phyloP scores from a whole-genome alignment of 2,113 vertebrate genomes.

The Pampusana beccarii region DNA sequence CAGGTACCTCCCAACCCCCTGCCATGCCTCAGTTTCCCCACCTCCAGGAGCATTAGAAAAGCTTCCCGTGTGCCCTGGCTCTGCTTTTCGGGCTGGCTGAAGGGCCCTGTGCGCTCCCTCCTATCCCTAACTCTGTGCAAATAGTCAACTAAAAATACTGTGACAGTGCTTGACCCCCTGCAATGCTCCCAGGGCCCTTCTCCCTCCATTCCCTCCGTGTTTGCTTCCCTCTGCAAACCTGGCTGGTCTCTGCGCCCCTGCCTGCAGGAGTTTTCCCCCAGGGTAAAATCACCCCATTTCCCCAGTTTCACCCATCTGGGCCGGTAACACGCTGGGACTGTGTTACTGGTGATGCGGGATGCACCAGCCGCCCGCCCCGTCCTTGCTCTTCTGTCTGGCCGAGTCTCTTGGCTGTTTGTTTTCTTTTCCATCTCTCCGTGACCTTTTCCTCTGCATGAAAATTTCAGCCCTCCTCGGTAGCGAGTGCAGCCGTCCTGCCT shows the following conservation, averaged over 20 bases:
- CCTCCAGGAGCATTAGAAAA: not conserved
- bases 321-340: no score
- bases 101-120: not conserved
- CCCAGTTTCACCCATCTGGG: not conserved
- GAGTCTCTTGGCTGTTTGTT: not conserved
- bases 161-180: not conserved
- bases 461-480: not conserved
- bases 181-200: not conserved
- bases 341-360: not conserved
- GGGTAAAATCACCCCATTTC: not conserved
- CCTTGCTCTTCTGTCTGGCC: rapidly evolving
- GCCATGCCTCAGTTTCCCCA: not conserved
- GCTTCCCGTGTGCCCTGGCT: rapidly evolving
- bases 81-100: not conserved
- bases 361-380: rapidly evolving
- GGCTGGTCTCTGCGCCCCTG: not conserved
- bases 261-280: not conserved
- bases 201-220: no score
- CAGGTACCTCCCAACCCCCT: rapidly evolving
- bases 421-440: not conserved
- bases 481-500: not conserved
- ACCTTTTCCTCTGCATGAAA: not conserved
- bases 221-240: not conserved
- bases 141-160: no score
- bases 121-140: not conserved